Base-by-base conservation (phyloP, 2,888 invertebrate species). In the Leptinotarsa haldemani region DNA sequence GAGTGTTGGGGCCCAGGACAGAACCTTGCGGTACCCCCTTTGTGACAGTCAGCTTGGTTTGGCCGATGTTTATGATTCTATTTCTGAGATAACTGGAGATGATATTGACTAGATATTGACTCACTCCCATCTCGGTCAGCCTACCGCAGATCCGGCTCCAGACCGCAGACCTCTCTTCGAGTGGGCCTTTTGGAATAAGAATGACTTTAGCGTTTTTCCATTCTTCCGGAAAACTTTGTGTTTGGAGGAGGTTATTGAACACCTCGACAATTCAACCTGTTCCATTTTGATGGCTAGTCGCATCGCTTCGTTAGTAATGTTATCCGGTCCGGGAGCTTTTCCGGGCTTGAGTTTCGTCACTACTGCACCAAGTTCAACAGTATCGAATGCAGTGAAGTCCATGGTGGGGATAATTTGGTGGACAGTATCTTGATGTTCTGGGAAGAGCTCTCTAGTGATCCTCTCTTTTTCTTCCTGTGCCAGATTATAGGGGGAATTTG, bases 131-230 rank as follows among this genome's bases (percentile, higher is more conserved):
- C 58, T 58, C 46, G 16, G 46, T 53, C n/a, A 73, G 9, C 25
- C 56, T 64, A 5, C 0, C 16, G 30, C 69, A 47, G 30, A 73
- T 70, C 7, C 20, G 15, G 22, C 61, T 64, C 69, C 63, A 73
- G n/a, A 63, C 68, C 52, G 68, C 72, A 0, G 68, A 61, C 15
- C 20, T 22, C 3, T 52, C 53, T n/a, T 53, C 65, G 5, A 30
- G 50, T 3, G 30, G 47, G 12, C 72, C 61, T 50, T 77, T 77
- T 40, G 69, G 58, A 13, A 77, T 52, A 1, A 77, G 68, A 15
- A 77, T 65, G 7, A 78, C 9, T 16, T 72, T 70, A 18, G 74
- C 12, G 4, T 52, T 64, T 30, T 77, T 77, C 72, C 74, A 74
- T 13, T 66, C 47, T 12, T 53, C 66, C 18, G 76, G 76, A 56